Conservation (phyloP, 2,888 invertebrate species). For the Nemurella pictetii region DNA sequence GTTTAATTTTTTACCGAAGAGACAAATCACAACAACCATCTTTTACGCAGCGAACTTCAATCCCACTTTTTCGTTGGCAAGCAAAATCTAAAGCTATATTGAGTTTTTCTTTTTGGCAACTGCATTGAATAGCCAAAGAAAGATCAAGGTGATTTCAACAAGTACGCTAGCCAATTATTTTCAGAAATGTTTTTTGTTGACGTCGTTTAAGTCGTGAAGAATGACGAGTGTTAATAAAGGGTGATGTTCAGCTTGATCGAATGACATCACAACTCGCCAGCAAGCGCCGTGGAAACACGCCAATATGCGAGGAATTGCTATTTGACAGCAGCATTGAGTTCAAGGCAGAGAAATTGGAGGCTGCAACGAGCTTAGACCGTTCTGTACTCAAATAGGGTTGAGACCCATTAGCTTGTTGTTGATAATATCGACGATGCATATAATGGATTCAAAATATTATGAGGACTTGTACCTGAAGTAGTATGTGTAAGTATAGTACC, state of each 20-base stretch:
- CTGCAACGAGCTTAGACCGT: too few relatives aligned
- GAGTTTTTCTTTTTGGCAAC: background rate
- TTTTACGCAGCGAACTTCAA: background rate
- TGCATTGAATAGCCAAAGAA: background rate
- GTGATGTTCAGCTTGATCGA: background rate
- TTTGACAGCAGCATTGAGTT: too few relatives aligned
- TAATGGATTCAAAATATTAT: too few relatives aligned
- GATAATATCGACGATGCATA: too few relatives aligned
- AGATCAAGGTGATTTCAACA: conserved; percentile 5
- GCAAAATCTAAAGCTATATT: background rate
- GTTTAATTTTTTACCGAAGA: background rate
- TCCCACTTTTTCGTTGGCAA: background rate
- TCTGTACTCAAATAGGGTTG: too few relatives aligned
- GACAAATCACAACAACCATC: background rate
- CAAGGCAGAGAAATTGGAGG: too few relatives aligned
- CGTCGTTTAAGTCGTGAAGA: background rate
- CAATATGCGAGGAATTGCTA: too few relatives aligned
- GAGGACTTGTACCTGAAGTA: too few relatives aligned
- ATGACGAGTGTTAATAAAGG: background rate
- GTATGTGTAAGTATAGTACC: too few relatives aligned
- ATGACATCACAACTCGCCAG: background rate
- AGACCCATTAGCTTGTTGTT: too few relatives aligned
- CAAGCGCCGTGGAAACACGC: background rate
- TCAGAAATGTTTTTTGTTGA: background rate
- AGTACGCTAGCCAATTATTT: background rate